Percentiles rank a stretch among this genome's conserved stretches.
Evolutionary conservation across 2,888 invertebrate species (phyloP).

Genomic region (Scelioninae gen. 2): DNA sequence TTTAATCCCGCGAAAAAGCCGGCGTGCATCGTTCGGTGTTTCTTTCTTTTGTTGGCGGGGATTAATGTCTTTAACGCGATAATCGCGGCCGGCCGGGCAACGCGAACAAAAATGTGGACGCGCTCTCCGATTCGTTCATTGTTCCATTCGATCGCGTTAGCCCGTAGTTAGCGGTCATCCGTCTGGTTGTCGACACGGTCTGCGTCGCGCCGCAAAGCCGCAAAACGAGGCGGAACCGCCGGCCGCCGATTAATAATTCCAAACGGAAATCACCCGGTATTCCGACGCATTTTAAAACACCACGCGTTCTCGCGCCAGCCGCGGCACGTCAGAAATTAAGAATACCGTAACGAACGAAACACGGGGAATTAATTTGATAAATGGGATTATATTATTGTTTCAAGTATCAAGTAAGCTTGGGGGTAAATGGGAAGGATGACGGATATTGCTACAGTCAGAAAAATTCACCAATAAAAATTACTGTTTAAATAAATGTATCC

Average conservation of each 20-base stretch:
- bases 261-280: constrained; percentile 38
- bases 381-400: constrained; percentile 23
- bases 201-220: constrained; percentile 64
- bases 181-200: constrained; percentile 63
- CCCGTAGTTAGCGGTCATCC: constrained; percentile 65
- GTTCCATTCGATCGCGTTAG: constrained; percentile 65
- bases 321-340: constrained; percentile 14
- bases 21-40: not conserved
- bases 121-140: constrained; percentile 59
- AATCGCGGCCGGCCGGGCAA: constrained; percentile 4
- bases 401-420: too few relatives aligned
- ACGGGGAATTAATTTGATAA: constrained; percentile 10
- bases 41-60: not conserved
- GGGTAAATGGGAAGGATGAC: too few relatives aligned
- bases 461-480: too few relatives aligned
- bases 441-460: too few relatives aligned
- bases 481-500: too few relatives aligned
- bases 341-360: not conserved
- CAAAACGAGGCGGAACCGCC: constrained; percentile 60
- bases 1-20: not conserved
- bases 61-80: constrained; percentile 17
- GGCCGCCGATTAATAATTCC: constrained; percentile 53
- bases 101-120: constrained; percentile 32
- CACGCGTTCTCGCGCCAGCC: constrained; percentile 3
- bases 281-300: constrained; percentile 18